Evolutionary conservation across 2,113 vertebrate species (phyloP), one percentile per base, ranked within the genome.

Genomic region (Petaurus breviceps): DNA sequence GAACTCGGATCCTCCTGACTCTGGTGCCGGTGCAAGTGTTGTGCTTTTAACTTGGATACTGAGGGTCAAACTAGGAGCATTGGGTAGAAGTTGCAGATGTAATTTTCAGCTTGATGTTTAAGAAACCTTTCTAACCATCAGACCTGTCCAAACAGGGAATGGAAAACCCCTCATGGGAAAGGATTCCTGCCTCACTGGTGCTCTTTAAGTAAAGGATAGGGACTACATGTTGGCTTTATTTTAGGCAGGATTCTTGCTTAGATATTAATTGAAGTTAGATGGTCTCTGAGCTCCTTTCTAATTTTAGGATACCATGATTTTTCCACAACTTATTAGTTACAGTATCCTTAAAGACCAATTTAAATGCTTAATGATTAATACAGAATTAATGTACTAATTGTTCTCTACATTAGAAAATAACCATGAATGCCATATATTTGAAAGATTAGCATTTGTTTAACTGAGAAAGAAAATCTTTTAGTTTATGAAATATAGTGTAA

Each of bases 401-500:
- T 68, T 28, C 57, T 37, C 1, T 68, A 37, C 68, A 84, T 84
- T 68, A 68, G 61, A 68, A 68, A 68, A n/a, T 68, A 37, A 68
- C 1, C 31, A 16, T 16, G 28, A 84, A 84, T 84, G 19, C 6
- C 68, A 84, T 84, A 43, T 84, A 84, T n/a, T 84, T 84, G n/a
- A 84, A 84, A 6, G 16, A 84, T 43, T 84, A 84, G 68, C 19
- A 22, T 84, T 84, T n/a, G 11, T 52, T 77, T 91, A 91, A 94
- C 91, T 93, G 24, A 23, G 51, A 26, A 19, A 55, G 16, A 95
- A 54, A 55, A 49, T 14, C 55, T 52, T 4, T 4, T 84, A 23
- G 54, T 91, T 95, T 92, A 94, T 93, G 55, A 92, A 92, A 92
- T 55, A 54, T 2, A 8, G 25, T 92, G 68, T 37, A 93, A 93